Evolutionary conservation across 2,888 invertebrate species (phyloP), one percentile per base, ranked within the genome.

Genomic region (Hirtodrosophila histrioides): DNA sequence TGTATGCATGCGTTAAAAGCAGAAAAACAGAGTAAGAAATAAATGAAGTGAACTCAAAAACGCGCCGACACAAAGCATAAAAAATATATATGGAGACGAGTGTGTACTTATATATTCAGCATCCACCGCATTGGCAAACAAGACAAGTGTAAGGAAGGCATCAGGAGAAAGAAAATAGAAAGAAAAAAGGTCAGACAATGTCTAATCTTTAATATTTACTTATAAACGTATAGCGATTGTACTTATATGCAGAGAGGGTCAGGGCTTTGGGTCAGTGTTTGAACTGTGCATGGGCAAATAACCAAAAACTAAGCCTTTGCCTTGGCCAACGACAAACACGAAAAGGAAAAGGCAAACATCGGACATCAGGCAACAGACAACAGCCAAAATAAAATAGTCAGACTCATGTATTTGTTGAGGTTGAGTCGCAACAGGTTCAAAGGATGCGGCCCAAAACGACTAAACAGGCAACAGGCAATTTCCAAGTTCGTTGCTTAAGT

Each of bases 351-450:
- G 53, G 55, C 75, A 82, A 79, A 81, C 61, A 80, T 46, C n/a
- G 24, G 36, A 51, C 36, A 33, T 17, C 17, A 17, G 17, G 17
- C 17, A 17, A 17, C 17, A 17, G 17, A 17, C 17, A 17, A 17
- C 17, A 17, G 17, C 17, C 17, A 17, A 17, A 17, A 17, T 17
- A 60, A 81, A 76, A 81, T 66, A 60, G 51, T 49, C 51, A 58
- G 67, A 67, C 69, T 75, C 72, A 60, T 62, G 58, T 83, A 78
- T 86, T 84, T 85, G 83, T 86, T 83, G 83, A 83, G 83, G 86
- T 83, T 79, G 64, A 12, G 76, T 69, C 48, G 75, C 77, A 78
- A 82, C 78, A 86, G 78, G 85, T 88, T 89, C 88, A 89, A 87
- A 88, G 88, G 86, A 83, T 86, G 81, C 77, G 78, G 54, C 65